Percentiles rank a stretch among this genome's conserved stretches.
Conservation (phyloP, 2,797 vertebrate species). For the Myotis daubentonii region DNA sequence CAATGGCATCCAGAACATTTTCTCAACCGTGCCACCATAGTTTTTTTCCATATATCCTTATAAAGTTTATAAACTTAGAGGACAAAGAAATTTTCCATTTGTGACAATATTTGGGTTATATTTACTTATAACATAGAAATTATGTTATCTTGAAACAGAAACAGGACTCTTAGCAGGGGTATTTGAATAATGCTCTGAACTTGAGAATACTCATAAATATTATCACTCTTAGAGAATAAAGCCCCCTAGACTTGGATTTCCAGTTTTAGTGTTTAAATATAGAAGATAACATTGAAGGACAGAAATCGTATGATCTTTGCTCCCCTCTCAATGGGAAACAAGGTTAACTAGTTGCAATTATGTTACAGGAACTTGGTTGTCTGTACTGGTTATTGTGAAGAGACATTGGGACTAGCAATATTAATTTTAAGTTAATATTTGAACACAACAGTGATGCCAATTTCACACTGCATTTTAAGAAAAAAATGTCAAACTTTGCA, state of each 20-base stretch:
- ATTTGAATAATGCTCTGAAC: neutral
- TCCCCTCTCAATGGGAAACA: neutral
- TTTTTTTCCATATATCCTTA: neutral
- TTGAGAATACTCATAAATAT: slow-evolving; percentile 20
- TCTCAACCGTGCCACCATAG: neutral
- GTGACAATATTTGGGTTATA: neutral
- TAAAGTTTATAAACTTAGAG: slow-evolving; percentile 15
- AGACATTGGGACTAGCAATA: neutral
- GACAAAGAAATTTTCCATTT: neutral
- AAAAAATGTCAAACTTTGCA: slow-evolving; percentile 44
- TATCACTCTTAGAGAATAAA: slow-evolving; percentile 7
- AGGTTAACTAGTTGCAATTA: neutral
- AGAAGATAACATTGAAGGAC: neutral
- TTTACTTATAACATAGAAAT: slow-evolving; percentile 16
- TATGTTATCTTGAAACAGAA: neutral
- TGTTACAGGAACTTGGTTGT: neutral
- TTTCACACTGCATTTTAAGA: slow-evolving; percentile 54
- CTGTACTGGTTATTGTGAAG: neutral
- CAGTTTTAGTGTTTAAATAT: neutral
- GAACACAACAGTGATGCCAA: slow-evolving; percentile 29
- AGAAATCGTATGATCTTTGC: neutral
- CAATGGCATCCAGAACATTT: neutral
- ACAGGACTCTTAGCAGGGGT: neutral
- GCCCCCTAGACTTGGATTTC: neutral
- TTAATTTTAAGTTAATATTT: slow-evolving; percentile 54